Conservation (phyloP, 2,113 vertebrate genomes). For the Empidonax traillii region DNA sequence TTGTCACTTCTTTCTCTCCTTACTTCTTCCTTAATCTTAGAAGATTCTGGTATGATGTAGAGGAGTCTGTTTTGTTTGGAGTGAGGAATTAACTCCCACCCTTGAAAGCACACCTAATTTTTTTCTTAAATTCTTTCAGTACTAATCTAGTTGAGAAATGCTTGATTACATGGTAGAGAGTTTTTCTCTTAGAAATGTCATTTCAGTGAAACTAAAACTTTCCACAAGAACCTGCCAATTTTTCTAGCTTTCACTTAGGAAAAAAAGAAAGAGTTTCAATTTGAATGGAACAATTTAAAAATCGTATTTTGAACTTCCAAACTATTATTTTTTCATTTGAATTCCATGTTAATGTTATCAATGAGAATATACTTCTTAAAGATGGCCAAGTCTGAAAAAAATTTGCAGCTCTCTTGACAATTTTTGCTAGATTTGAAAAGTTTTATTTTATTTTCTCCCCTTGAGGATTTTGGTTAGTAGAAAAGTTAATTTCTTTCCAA, state of each 20-base stretch:
- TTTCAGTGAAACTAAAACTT: neutral
- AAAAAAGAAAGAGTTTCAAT: neutral
- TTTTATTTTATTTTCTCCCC: neutral
- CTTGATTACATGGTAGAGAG: neutral
- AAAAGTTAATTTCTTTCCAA: neutral
- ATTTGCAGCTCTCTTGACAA: neutral
- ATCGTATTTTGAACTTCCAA: neutral
- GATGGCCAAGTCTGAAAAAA: neutral
- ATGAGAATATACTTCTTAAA: neutral
- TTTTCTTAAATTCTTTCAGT: neutral
- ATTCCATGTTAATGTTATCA: neutral
- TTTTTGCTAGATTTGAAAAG: neutral
- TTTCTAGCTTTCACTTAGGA: neutral
- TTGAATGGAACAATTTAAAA: neutral
- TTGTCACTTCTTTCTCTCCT: neutral
- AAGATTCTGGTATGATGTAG: neutral
- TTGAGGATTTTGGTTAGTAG: neutral
- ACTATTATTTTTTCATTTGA: neutral
- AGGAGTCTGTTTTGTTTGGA: neutral
- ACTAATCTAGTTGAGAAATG: neutral
- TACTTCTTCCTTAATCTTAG: too few species aligned
- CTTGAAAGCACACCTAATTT: neutral
- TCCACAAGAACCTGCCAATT: neutral
- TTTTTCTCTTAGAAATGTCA: neutral
- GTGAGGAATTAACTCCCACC: neutral